A percentile compares a stretch with the other conserved stretches of the same genome.
These are phyloP conservation scores for Xerus rutilus DNA, from an alignment of 2,797 vertebrate species.

Conservation along the genomic window DNA sequence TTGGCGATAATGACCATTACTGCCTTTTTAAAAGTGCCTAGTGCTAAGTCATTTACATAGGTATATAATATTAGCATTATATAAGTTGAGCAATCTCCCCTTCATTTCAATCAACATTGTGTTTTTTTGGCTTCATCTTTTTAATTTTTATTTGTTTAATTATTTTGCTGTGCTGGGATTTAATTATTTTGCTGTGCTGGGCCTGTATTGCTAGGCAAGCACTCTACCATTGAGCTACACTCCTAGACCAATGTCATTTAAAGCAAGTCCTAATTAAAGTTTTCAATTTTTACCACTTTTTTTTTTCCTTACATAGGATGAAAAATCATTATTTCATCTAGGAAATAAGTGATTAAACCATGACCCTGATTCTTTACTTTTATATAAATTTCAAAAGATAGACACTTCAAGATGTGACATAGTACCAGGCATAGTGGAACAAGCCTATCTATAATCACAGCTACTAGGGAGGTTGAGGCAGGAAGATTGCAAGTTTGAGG, in stretches of 20 bases:
- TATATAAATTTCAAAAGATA: conserved; percentile 4
- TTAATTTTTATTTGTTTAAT: not conserved
- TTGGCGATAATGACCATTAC: not conserved
- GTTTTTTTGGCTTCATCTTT: not conserved
- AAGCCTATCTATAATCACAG: too few species aligned
- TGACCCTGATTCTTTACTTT: not conserved
- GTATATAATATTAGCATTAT: not conserved
- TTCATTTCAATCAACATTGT: not conserved
- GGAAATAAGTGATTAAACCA: not conserved
- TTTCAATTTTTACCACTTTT: not conserved
- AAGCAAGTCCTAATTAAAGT: conserved; percentile 4
- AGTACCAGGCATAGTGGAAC: too few species aligned
- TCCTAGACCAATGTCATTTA: not conserved
- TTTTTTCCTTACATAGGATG: not conserved
- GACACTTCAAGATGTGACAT: not conserved
- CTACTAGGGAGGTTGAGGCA: not conserved
- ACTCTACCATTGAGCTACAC: not conserved
- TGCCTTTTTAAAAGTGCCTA: not conserved
- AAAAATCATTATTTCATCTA: conserved; percentile 15
- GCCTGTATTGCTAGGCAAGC: not conserved
- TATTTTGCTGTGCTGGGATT: not conserved
- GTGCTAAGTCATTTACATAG: not conserved
- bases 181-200: not conserved
- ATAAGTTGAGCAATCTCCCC: too few species aligned
- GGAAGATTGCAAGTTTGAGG: not conserved